Conservation (phyloP, 2,797 vertebrate species). For the Cyclura pinguis region DNA sequence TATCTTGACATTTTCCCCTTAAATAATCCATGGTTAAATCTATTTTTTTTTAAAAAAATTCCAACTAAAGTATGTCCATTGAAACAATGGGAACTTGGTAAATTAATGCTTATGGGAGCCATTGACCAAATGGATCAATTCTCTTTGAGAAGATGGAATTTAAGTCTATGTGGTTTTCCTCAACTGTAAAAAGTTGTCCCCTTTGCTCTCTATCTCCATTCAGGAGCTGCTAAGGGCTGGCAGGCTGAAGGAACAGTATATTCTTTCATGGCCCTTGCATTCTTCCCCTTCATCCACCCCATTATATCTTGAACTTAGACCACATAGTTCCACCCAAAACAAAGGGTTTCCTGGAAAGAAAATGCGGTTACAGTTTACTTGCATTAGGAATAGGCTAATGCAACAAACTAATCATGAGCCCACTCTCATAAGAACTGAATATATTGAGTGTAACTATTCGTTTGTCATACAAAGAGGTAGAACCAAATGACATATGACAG, state of each 20-base stretch:
- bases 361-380: neutral
- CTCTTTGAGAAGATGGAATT: too few relatives aligned
- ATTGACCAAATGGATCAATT: too few relatives aligned
- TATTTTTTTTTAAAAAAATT: too few relatives aligned
- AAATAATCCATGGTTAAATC: too few relatives aligned
- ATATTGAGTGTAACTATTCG: neutral
- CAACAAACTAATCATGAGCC: neutral
- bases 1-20: too few relatives aligned
- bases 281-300: neutral
- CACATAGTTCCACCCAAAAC: neutral
- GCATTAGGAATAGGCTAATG: neutral
- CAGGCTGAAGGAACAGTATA: neutral
- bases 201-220: neutral
- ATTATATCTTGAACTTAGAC: neutral
- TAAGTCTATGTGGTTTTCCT: too few relatives aligned
- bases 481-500: constrained; percentile 41
- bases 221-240: neutral
- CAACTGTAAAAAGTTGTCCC: neutral
- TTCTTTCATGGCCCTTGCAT: neutral
- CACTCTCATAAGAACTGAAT: neutral
- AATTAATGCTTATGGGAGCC: too few relatives aligned
- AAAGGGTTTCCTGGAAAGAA: neutral
- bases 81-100: too few relatives aligned
- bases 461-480: constrained; percentile 37
- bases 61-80: too few relatives aligned